Evolutionary conservation across 1,140 invertebrate genomes (phyloP).

Genomic region (Paraescarpia echinospica): DNA sequence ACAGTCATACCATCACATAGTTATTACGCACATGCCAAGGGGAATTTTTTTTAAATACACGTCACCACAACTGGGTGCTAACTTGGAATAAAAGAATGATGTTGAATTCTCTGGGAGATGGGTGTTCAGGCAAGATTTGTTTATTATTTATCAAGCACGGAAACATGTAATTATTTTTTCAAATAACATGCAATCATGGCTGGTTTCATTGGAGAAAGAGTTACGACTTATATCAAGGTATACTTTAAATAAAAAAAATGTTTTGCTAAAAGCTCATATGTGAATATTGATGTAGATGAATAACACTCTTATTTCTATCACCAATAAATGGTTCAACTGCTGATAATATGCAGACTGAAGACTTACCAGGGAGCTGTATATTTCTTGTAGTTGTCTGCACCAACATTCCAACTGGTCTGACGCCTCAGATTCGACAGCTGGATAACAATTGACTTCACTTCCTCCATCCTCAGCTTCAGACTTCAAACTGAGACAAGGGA

Average conservation of each 20-base stretch:
- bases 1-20: neutral
- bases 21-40: neutral
- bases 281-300: no score
- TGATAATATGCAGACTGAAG: neutral
- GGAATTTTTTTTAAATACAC: no score
- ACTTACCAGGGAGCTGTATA: neutral
- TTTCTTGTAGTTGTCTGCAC: neutral
- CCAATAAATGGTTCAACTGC: neutral
- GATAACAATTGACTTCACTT: neutral
- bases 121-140: neutral
- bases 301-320: no score
- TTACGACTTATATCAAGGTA: no score
- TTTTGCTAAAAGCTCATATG: no score
- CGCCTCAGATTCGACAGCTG: neutral
- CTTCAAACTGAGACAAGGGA: neutral
- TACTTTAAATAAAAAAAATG: no score
- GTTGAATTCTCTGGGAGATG: neutral
- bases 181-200: neutral
- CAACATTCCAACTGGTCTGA: constrained; percentile 4
- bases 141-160: neutral
- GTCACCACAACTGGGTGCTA: neutral
- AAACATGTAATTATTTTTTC: neutral
- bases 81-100: neutral
- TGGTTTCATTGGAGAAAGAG: neutral
- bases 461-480: neutral